Base-by-base conservation (phyloP, 2,113 vertebrate genomes). In the Melospiza georgiana region DNA sequence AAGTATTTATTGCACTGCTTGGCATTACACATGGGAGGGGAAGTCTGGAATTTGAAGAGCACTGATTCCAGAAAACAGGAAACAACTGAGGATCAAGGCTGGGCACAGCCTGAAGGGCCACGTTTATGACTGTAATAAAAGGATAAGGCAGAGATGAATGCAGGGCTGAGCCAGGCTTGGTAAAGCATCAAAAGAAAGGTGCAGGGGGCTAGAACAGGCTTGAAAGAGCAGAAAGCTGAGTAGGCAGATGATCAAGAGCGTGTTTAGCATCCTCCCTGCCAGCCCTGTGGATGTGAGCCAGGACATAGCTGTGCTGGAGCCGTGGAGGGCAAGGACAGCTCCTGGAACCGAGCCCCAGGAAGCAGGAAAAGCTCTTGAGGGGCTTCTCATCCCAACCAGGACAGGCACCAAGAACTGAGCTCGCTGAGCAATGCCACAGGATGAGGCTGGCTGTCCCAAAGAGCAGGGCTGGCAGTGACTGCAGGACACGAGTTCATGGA, bases 141-240 rank as follows among this genome's bases (percentile, higher is more conserved):
- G 96, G 81, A 95, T 91, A 93, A 87, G 62, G 84, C 69, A 95
- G 84, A 91, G 62, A 94, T 87, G 71, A 96, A 94, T 61, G 74
- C 57, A 78, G 58, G 37, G 89, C 83, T 89, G 86, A 94, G 65
- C 68, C 94, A 94, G 76, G 84, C 81, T 75, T 95, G 94, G 95
- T 84, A 92, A 54, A 82, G 94, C 91, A 95, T 94, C 91, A 96
- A 95, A 94, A 84, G 91, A 84, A 92, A 95, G 87, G 93, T 91
- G 81, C 69, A 72, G 44, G 57, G 91, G 89, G 84, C 93, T 91
- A 97, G 93, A 95, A 81, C 54, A 58, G 94, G 89, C 94, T 96
- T 95, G 91, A 94, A 93, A 87, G 69, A 87, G 22, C 55, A 89
- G 83, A 83, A 55, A 88, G 96, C 72, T 92, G 76, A 92, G 79